These are phyloP conservation scores for Cylloceria caligata DNA, from an alignment of 2,888 invertebrate genomes.

Conservation along the genomic window DNA sequence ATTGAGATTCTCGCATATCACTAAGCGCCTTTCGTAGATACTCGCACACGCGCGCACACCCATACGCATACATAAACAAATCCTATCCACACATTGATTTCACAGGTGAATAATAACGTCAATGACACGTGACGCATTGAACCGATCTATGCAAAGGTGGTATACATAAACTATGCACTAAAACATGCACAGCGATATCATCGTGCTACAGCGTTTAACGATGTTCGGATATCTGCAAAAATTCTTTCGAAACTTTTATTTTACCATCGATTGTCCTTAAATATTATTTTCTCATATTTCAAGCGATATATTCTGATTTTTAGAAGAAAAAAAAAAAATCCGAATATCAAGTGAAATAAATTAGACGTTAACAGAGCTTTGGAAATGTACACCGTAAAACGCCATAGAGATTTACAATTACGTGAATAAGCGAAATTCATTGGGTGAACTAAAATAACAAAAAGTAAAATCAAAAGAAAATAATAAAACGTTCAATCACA, in stretches of 20 bases:
- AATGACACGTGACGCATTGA: slow-evolving; percentile 65
- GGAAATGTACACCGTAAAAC: slow-evolving; percentile 6
- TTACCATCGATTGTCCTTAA: no score
- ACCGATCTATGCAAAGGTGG: slow-evolving; percentile 62
- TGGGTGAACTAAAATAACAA: slow-evolving; percentile 3
- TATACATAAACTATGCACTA: slow-evolving; percentile 81
- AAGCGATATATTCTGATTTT: no score
- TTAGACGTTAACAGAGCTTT: no score
- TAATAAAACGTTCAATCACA: slow-evolving; percentile 23
- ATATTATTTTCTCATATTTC: no score
- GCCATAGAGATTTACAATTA: slow-evolving; percentile 25
- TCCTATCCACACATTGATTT: slow-evolving; percentile 29
- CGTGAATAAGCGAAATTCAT: slow-evolving; percentile 25
- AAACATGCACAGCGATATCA: slow-evolving; percentile 82
- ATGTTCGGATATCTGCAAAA: slow-evolving; percentile 47
- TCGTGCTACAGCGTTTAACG: slow-evolving; percentile 73
- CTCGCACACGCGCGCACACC: slow-evolving; percentile 13
- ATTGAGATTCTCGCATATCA: slow-evolving; percentile 49
- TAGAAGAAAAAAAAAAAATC: no score
- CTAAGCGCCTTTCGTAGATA: slow-evolving; percentile 20
- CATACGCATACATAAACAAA: slow-evolving; percentile 26
- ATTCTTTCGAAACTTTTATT: slow-evolving; percentile 20
- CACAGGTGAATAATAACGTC: slow-evolving; percentile 44
- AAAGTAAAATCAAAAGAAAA: no score
- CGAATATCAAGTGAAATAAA: no score